Evolutionary conservation across 2,888 invertebrate genomes (phyloP).

Genomic region (Brachypterus glaber): DNA sequence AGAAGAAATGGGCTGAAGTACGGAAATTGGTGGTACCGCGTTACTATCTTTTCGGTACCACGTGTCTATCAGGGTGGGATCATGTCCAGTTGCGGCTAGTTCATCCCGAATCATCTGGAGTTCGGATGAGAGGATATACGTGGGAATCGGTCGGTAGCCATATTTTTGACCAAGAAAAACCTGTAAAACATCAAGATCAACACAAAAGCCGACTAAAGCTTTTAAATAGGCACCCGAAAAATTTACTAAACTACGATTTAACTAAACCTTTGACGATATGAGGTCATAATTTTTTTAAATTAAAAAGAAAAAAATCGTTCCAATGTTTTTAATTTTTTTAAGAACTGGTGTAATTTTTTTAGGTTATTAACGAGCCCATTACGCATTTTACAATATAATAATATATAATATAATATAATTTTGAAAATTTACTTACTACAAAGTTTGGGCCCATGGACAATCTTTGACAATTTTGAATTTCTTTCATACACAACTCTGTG

Average conservation of each 20-base stretch:
- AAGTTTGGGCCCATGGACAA: conserved; percentile 97
- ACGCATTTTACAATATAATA: neutral
- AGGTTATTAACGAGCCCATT: neutral
- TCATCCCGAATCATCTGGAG: conserved; percentile 80
- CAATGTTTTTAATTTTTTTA: neutral
- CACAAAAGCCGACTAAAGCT: neutral
- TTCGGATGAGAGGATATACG: conserved; percentile 86
- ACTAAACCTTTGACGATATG: too few relatives aligned
- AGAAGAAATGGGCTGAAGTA: conserved; percentile 93
- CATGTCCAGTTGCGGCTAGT: conserved; percentile 70
- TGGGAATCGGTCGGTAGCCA: conserved; percentile 95
- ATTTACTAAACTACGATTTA: too few relatives aligned
- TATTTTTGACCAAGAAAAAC: conserved; percentile 96
- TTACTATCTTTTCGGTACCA: conserved; percentile 97
- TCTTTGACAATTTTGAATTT: conserved; percentile 95
- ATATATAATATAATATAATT: neutral
- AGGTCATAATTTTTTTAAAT: conserved; percentile 2
- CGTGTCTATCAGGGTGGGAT: conserved; percentile 73
- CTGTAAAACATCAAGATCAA: conserved; percentile 35
- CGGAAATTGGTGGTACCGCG: conserved; percentile 89
- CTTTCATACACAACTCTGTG: conserved; percentile 94
- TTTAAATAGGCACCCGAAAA: too few relatives aligned
- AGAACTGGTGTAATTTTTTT: conserved; percentile 1
- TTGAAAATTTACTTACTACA: conserved; percentile 52
- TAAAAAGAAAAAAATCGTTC: neutral